Evolutionary conservation across 1,140 invertebrate species (phyloP).

Genomic region (Branchinecta lynchi): DNA sequence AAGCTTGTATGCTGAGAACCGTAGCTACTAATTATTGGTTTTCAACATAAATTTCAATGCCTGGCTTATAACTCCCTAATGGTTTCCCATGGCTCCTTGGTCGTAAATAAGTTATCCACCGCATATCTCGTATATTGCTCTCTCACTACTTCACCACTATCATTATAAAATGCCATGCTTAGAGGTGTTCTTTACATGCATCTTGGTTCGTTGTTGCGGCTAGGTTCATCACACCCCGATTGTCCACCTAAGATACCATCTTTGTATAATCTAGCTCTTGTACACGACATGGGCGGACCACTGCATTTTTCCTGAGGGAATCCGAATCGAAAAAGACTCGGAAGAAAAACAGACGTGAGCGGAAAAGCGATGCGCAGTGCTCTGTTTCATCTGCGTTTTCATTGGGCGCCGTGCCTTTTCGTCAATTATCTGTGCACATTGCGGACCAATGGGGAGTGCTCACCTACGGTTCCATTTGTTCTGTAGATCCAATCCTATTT

Average conservation of each 20-base stretch:
- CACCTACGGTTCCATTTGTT: not conserved
- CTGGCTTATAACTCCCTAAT: too few species aligned
- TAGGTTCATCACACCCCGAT: not conserved
- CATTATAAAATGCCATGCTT: not conserved
- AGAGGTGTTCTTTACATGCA: too few species aligned
- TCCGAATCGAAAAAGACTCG: not conserved
- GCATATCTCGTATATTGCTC: not conserved
- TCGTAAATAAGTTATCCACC: not conserved
- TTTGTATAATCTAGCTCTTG: not conserved
- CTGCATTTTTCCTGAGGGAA: slow-evolving; percentile 1
- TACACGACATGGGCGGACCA: not conserved
- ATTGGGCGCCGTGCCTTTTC: not conserved
- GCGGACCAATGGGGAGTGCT: not conserved
- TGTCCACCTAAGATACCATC: not conserved
- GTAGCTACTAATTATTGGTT: too few species aligned
- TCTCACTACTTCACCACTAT: not conserved
- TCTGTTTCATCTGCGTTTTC: not conserved
- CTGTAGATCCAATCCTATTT: not conserved
- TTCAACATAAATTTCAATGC: too few species aligned
- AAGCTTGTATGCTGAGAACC: too few species aligned
- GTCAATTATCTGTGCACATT: not conserved
- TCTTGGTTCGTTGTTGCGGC: not conserved
- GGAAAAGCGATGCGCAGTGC: not conserved
- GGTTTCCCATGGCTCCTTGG: not conserved
- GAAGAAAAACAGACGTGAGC: slow-evolving; percentile 1